Evolutionary conservation across 2,113 vertebrate genomes (phyloP), one percentile per base, ranked within the genome.

Genomic region (Balaeniceps rex): DNA sequence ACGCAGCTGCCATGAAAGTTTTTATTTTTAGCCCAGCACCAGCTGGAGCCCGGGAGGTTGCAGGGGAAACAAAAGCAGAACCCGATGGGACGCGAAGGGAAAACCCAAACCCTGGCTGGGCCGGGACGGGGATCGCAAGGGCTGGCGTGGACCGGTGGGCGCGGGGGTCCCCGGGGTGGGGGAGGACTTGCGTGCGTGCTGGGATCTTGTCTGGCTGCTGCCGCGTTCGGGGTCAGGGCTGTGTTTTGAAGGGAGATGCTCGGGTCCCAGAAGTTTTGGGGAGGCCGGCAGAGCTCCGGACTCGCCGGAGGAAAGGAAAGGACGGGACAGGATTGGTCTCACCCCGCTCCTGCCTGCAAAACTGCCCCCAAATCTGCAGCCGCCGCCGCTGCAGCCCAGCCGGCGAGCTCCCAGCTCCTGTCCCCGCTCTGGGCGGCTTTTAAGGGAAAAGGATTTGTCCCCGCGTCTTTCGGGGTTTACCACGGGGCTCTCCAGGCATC

Each of bases 181-280:
- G 38, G 61, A 11, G 38, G 36, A 19, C 23, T 10, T 7, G 13
- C 3, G 2, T 1, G 8, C 1, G 2, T 33, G n/a, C n/a, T 12
- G 51, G 5, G 8, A 49, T 21, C 77, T 33, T 4, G 0, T 4
- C 21, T 7, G 52, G 61, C 10, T 25, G 60, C 40, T 52, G 57
- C 46, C 3, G 8, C 2, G 0, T 18, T n/a, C 0, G 0, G 70
- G 19, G 21, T 12, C 47, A 13, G 68, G 46, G 46, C 34, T 34
- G 60, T 8, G n/a, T 40, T 55, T n/a, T 15, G n/a, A 26, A 49
- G 28, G 81, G 16, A 8, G 28, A n/a, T 72, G 72, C 34, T 79
- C 34, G 19, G 68, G 14, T 36, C n/a, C 17, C 52, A 3, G 6
- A 10, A n/a, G n/a, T n/a, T n/a, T n/a, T n/a, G n/a, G n/a, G n/a